Evolutionary conservation across 2,797 vertebrate genomes (phyloP).

Genomic region (Oreortyx pictus): DNA sequence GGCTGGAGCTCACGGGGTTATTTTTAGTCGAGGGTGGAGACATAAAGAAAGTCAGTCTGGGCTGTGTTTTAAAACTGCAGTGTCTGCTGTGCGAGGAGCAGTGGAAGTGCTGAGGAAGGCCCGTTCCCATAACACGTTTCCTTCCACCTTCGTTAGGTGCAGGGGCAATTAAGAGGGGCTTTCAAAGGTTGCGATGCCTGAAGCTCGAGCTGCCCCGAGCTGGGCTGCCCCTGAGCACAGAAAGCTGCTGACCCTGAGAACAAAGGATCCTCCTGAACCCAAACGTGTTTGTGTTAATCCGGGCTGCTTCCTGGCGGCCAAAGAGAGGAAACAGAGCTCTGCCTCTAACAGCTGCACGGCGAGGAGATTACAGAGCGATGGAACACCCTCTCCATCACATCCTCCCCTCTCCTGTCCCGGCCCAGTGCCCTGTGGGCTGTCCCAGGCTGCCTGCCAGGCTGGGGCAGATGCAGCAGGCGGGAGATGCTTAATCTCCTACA

Average conservation of each 20-base stretch:
- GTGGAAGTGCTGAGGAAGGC: background rate
- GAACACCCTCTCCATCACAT: conserved; percentile 72
- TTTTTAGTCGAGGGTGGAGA: background rate
- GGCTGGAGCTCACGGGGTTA: background rate
- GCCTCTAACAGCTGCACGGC: conserved; percentile 65
- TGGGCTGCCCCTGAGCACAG: conserved; percentile 45
- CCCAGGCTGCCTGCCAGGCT: conserved; percentile 59
- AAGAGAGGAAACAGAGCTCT: conserved; percentile 42
- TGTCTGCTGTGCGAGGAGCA: background rate
- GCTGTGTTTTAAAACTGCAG: background rate
- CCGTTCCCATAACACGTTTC: background rate
- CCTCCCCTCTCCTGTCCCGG: background rate
- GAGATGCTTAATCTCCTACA: conserved; percentile 17
- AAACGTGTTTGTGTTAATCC: conserved; percentile 68
- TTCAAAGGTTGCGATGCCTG: background rate
- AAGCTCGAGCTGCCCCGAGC: background rate
- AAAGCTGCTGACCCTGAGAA: conserved; percentile 61
- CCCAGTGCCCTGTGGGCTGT: background rate
- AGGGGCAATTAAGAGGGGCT: background rate
- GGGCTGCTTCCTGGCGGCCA: conserved; percentile 49
- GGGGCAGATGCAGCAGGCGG: conserved; percentile 51
- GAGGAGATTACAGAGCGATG: conserved; percentile 57
- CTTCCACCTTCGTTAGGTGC: background rate
- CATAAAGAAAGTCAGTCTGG: background rate
- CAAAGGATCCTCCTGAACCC: conserved; percentile 67